Conservation (phyloP, 1,140 invertebrate genomes). For the Brachionus sp. region DNA sequence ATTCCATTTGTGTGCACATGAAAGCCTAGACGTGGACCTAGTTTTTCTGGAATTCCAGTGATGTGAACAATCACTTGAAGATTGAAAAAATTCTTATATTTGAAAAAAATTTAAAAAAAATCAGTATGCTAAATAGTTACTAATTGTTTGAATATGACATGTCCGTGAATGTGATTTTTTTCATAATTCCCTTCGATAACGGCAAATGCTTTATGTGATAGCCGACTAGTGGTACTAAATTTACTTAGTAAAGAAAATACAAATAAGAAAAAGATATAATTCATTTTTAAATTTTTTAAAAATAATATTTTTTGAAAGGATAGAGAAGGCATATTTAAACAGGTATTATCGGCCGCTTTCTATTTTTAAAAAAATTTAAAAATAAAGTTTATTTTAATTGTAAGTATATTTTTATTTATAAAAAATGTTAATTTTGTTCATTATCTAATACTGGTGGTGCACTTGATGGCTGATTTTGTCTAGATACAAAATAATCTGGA, state of each 20-base stretch:
- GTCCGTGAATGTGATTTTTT: neutral
- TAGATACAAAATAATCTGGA: constrained; percentile 18
- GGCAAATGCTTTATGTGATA: neutral
- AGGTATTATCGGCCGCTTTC: neutral
- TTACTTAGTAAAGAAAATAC: neutral
- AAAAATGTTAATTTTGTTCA: neutral
- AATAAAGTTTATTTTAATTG: neutral
- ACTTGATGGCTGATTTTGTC: constrained; percentile 1
- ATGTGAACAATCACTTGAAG: neutral
- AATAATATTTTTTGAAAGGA: neutral
- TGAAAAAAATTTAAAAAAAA: neutral
- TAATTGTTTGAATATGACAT: constrained; percentile 22
- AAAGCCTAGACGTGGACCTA: constrained; percentile 13
- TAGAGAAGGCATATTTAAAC: neutral
- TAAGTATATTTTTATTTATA: neutral
- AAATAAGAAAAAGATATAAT: neutral
- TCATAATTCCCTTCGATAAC: neutral
- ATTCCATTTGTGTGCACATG: constrained; percentile 26
- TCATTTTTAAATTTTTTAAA: neutral
- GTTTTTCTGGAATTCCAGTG: neutral
- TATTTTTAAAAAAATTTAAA: neutral
- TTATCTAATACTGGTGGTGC: neutral
- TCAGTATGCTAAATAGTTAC: neutral
- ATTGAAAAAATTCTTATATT: neutral
- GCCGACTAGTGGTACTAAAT: neutral